A percentile compares a stretch with the other conserved stretches of the same genome.
Evolutionary conservation across 2,888 invertebrate species (phyloP).

Genomic region (Tinea semifulvella): DNA sequence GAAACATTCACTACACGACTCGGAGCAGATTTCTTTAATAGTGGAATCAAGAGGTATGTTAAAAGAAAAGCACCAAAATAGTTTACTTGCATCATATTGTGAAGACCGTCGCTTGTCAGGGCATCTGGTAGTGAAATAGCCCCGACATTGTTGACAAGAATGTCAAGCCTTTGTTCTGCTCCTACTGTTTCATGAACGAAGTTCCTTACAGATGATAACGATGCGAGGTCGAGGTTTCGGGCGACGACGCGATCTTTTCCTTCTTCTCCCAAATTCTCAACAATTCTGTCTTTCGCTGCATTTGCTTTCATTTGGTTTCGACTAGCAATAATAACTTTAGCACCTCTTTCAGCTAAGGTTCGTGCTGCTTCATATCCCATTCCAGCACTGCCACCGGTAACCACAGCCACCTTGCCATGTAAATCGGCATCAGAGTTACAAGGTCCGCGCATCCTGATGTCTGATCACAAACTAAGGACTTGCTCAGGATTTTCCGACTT

Average conservation of each 20-base stretch:
- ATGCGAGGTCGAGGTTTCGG: constrained; percentile 62
- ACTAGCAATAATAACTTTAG: constrained; percentile 78
- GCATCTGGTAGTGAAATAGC: constrained; percentile 51
- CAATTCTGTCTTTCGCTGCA: constrained; percentile 72
- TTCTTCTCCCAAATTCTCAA: constrained; percentile 33
- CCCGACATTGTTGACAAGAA: constrained; percentile 73
- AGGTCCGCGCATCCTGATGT: constrained; percentile 26
- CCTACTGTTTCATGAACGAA: constrained; percentile 70
- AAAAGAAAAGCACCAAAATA: constrained; percentile 78
- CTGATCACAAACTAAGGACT: background rate
- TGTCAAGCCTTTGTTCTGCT: constrained; percentile 64
- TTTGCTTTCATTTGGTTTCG: constrained; percentile 77
- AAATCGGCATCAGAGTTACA: constrained; percentile 47
- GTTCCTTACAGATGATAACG: constrained; percentile 62
- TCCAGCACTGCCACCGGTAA: constrained; percentile 86
- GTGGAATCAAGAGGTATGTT: constrained; percentile 69
- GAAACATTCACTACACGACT: constrained; percentile 56
- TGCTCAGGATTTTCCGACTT: constrained; percentile 2
- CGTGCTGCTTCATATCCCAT: constrained; percentile 82
- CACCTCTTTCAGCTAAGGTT: constrained; percentile 76
- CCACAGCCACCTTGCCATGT: constrained; percentile 72
- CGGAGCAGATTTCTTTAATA: constrained; percentile 48
- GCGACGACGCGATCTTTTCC: constrained; percentile 67
- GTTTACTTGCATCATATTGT: constrained; percentile 73
- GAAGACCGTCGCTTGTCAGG: constrained; percentile 70